Base-by-base conservation (phyloP, 1,140 invertebrate species). In the Drosophila carrolli region DNA sequence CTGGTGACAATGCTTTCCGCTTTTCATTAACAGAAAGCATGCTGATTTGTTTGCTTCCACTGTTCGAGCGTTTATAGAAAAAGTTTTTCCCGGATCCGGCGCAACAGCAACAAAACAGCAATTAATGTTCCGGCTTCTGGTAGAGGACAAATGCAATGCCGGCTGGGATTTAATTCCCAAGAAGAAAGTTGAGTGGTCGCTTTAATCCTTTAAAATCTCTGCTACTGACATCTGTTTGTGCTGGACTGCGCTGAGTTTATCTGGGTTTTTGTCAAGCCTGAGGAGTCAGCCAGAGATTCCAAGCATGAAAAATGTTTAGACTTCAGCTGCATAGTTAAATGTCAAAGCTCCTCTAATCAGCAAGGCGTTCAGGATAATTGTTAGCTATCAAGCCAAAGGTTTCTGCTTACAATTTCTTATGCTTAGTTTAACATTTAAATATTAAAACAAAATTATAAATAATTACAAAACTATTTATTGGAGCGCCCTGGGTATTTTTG, bases 31-130 rank as follows among this genome's bases (percentile, higher is more conserved):
- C 65, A 71, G 62, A 60, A 73, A 38, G 13, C 48, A 55, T 40
- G 57, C 70, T 51, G 72, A 74, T 75, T 75, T 56, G 58, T 75
- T 62, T 74, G 70, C 46, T 16, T 16, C 3, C 50, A 50, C 51
- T 53, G 71, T 41, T 27, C n/a, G 40, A 27, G 58, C 40, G 59
- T 75, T 75, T 75, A 75, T 75, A 75, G 60, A 47, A 75, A 65
- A 75, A 75, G 70, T 75, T 72, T 72, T 16, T 7, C 44, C 29
- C 54, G 1, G 10, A 8, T 19, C 9, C n/a, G 19, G 38, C 32
- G n/a, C 0, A 43, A 35, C 44, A 50, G 29, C 29, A 75, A 74
- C 51, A 56, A 35, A 61, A 50, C 72, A 74, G 59, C 58, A 75
- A 75, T 75, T 75, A 75, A 51, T 51, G 72, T 27, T 37, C 50